Evolutionary conservation across 2,113 vertebrate species (phyloP), one percentile per base, ranked within the genome.

Genomic region (Cavia porcellus): DNA sequence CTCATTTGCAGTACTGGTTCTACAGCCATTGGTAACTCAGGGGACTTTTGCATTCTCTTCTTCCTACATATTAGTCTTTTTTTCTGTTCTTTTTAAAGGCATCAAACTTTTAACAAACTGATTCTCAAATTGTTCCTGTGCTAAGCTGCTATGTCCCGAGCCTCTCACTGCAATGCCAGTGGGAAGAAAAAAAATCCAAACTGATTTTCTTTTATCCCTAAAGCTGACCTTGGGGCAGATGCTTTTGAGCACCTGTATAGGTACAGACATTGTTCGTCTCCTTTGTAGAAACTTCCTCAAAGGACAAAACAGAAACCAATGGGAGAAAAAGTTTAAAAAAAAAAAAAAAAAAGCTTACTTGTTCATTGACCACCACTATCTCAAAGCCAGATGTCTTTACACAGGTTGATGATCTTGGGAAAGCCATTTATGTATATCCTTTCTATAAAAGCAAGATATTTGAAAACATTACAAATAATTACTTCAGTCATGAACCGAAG

Each of bases 1-100:
- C 96, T 98, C 97, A 98, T 97, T 98, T 97, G 83, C 89, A 96
- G 93, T 77, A 55, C 74, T 95, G 83, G 68, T 81, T 95, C 83
- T 97, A 87, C 89, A 93, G 96, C 68, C 68, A 82, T 93, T 62
- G 4, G 9, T 97, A 97, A 98, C 94, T 93, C 94, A 92, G 64
- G 82, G 94, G 95, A 97, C 94, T 96, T 91, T 80, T 32, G 32
- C 68, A 91, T 92, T 97, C 92, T 93, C 62, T 89, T 90, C 57
- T 96, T 96, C 79, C 91, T 35, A 17, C 55, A 70, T 86, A 92
- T 95, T 96, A 92, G 94, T 89, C n/a, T 86, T 92, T 92, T 92
- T 94, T 79, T 13, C 35, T 70, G 19, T 92, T 87, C 42, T 96
- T 92, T 92, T 97, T 96, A 97, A 97, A 97, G 86, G 61, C 86